Percentiles rank a stretch among this genome's conserved stretches.
These are phyloP conservation scores for Apoda limacodes DNA, from an alignment of 2,888 invertebrate genomes.

Conservation along the genomic window DNA sequence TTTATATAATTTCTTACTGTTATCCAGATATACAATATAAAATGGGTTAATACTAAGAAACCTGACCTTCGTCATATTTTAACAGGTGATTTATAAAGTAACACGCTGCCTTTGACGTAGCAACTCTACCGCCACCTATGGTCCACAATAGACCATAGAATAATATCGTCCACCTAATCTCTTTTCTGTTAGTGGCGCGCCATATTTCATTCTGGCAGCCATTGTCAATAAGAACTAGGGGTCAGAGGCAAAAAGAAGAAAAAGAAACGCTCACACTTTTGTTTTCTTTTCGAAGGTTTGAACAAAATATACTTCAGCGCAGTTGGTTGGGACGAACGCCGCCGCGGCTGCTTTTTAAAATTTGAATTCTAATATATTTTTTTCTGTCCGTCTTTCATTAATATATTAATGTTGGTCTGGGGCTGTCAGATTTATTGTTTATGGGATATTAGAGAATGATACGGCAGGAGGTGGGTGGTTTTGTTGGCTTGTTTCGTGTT, in stretches of 20 bases:
- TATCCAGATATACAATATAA: too few species aligned
- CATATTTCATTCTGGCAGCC: conserved; percentile 68
- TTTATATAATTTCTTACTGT: too few species aligned
- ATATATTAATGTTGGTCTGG: conserved; percentile 55
- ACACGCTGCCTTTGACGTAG: conserved; percentile 37
- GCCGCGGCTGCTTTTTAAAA: conserved; percentile 62
- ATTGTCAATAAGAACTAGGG: conserved; percentile 66
- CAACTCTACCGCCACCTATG: conserved; percentile 37
- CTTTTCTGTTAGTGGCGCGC: conserved; percentile 60
- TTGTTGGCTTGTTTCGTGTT: too few species aligned
- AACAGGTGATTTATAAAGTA: conserved; percentile 49
- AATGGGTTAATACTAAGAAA: too few species aligned
- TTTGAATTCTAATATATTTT: conserved; percentile 52
- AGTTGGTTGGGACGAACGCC: conserved; percentile 58
- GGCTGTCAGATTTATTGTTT: conserved; percentile 51
- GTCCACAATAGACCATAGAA: conserved; percentile 31
- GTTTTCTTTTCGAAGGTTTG: conserved; percentile 59
- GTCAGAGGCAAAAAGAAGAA: conserved; percentile 66
- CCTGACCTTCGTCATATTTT: conserved; percentile 42
- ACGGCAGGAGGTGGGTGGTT: too few species aligned
- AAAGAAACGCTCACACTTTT: conserved; percentile 49
- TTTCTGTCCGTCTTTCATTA: conserved; percentile 61
- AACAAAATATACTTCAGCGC: conserved; percentile 58
- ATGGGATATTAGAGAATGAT: too few species aligned
- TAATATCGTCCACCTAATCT: conserved; percentile 63